Evolutionary conservation across 1,140 invertebrate genomes (phyloP).

Genomic region (Bicyclus anynana): DNA sequence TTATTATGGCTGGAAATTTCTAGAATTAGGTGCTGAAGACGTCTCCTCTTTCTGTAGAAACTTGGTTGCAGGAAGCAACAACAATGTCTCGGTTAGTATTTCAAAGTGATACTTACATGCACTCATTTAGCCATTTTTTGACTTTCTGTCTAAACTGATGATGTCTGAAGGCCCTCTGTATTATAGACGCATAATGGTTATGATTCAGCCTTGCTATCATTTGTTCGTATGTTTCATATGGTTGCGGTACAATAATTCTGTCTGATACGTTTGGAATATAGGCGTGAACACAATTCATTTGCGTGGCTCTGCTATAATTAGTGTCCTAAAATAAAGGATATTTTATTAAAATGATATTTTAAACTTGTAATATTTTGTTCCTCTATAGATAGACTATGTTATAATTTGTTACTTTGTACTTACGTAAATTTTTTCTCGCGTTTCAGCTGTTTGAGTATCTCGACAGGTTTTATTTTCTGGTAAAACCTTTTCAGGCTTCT

Average conservation of each 20-base stretch:
- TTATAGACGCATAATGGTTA: conserved; percentile 76
- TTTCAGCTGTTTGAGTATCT: conserved; percentile 79
- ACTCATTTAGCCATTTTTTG: conserved; percentile 64
- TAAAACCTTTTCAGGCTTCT: conserved; percentile 70
- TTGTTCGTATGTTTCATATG: conserved; percentile 78
- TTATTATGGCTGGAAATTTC: no score
- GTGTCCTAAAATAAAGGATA: conserved; percentile 61
- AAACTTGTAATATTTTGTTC: no score
- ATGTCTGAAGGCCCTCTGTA: conserved; percentile 78
- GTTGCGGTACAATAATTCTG: conserved; percentile 73
- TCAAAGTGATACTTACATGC: conserved; percentile 49
- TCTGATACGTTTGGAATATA: conserved; percentile 79
- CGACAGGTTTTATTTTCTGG: conserved; percentile 74
- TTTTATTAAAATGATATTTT: neutral
- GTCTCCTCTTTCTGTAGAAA: no score
- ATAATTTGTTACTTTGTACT: no score
- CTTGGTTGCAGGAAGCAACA: no score
- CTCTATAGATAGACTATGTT: no score
- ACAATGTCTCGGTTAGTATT: no score
- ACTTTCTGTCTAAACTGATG: conserved; percentile 72
- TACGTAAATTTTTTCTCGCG: conserved; percentile 55
- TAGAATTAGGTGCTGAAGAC: no score
- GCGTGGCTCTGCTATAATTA: conserved; percentile 71
- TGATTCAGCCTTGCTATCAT: conserved; percentile 71
- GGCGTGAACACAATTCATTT: conserved; percentile 76